Conservation (phyloP, 2,797 vertebrate genomes). For the Tolypeutes matacus region DNA sequence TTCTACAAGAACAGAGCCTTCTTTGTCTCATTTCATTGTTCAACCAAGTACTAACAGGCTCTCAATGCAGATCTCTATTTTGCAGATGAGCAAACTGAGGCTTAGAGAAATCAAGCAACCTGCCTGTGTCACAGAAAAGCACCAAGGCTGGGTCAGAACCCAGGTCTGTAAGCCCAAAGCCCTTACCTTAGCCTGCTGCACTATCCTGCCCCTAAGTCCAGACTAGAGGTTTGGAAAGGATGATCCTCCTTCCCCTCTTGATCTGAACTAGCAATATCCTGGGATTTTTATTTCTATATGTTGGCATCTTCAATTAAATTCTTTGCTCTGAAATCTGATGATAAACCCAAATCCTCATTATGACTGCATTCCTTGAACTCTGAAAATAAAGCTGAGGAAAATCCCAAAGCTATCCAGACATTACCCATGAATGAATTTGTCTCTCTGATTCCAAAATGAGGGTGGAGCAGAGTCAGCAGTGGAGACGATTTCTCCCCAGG, state of each 20-base stretch:
- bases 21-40: not conserved
- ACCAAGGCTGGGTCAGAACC: not conserved
- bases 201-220: not conserved
- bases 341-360: not conserved
- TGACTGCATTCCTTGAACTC: not conserved
- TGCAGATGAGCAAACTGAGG: not conserved
- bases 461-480: not conserved
- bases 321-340: not conserved
- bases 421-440: not conserved
- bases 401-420: not conserved
- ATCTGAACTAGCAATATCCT: not conserved
- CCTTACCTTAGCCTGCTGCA: not conserved
- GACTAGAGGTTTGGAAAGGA: not conserved
- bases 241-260: not conserved
- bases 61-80: not conserved
- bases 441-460: not conserved
- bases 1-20: not conserved
- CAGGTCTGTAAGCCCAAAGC: too few relatives aligned
- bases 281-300: not conserved
- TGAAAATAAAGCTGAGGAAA: not conserved
- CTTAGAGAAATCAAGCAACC: not conserved
- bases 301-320: not conserved
- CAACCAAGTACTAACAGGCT: not conserved
- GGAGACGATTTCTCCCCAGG: not conserved
- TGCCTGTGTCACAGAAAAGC: not conserved